Percentiles rank a stretch among this genome's conserved stretches.
Evolutionary conservation across 2,888 invertebrate genomes (phyloP).

Genomic region (Oasisia sp.): DNA sequence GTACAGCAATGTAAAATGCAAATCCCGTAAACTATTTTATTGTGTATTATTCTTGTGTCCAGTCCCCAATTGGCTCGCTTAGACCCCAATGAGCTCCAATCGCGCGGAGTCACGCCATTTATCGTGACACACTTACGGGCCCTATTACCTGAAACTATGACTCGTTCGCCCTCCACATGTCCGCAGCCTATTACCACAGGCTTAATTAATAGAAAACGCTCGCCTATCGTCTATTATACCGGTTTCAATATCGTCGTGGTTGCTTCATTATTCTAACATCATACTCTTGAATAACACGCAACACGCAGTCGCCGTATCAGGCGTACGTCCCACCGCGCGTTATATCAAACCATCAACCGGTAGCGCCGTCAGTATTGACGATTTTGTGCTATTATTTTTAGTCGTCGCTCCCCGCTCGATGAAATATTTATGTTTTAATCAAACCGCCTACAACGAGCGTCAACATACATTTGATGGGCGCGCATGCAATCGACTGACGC

Average conservation of each 20-base stretch:
- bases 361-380: not conserved
- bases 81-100: no score
- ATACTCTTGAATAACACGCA: not conserved
- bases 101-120: no score
- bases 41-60: no score
- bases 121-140: no score
- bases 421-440: constrained; percentile 17
- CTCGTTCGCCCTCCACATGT: not conserved
- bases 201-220: not conserved
- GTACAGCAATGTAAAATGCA: no score
- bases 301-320: not conserved
- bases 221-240: not conserved
- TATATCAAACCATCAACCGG: not conserved
- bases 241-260: not conserved
- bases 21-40: no score
- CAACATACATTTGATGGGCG: not conserved
- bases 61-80: no score
- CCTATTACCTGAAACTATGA: not conserved
- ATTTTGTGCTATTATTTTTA: constrained; percentile 3
- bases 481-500: not conserved
- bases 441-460: not conserved
- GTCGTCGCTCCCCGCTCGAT: not conserved
- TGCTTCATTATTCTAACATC: not conserved
- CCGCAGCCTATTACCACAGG: not conserved
- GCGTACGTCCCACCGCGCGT: not conserved